These are phyloP conservation scores for Saccostrea glomerata DNA, from an alignment of 1,140 invertebrate genomes.

Conservation along the genomic window DNA sequence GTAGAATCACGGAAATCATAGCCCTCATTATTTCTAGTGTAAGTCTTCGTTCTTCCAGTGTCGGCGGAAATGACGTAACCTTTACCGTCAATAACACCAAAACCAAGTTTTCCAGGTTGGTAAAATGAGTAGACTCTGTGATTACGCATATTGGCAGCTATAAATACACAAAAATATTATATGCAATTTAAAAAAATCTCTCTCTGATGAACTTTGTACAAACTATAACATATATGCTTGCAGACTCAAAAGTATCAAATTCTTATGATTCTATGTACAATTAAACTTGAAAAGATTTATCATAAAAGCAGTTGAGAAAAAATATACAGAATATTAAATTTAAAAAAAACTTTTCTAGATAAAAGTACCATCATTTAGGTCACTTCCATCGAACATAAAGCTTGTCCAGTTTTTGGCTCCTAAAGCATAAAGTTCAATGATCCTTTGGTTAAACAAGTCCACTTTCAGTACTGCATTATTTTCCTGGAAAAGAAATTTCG, in stretches of 20 bases:
- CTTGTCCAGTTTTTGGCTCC: constrained; percentile 47
- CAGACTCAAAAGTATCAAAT: background rate
- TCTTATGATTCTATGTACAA: background rate
- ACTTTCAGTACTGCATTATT: constrained; percentile 50
- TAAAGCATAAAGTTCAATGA: constrained; percentile 48
- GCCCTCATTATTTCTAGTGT: background rate
- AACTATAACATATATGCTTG: background rate
- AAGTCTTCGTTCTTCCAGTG: constrained; percentile 39
- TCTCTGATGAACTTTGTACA: background rate
- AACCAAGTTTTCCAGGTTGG: constrained; percentile 45
- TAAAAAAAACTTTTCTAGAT: background rate
- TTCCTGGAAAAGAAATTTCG: constrained; percentile 34
- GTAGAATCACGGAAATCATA: constrained; percentile 9
- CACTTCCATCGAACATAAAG: constrained; percentile 41
- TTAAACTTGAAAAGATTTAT: background rate
- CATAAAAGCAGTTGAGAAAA: background rate
- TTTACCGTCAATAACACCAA: background rate
- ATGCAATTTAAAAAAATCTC: too few species aligned
- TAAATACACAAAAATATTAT: background rate
- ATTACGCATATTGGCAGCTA: constrained; percentile 24
- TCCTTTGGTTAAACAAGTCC: constrained; percentile 14
- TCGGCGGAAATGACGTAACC: constrained; percentile 48
- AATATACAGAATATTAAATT: background rate
- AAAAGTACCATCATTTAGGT: constrained; percentile 45
- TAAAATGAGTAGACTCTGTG: constrained; percentile 38